Evolutionary conservation across 2,888 invertebrate species (phyloP).

Genomic region (Eupithecia subumbrata): DNA sequence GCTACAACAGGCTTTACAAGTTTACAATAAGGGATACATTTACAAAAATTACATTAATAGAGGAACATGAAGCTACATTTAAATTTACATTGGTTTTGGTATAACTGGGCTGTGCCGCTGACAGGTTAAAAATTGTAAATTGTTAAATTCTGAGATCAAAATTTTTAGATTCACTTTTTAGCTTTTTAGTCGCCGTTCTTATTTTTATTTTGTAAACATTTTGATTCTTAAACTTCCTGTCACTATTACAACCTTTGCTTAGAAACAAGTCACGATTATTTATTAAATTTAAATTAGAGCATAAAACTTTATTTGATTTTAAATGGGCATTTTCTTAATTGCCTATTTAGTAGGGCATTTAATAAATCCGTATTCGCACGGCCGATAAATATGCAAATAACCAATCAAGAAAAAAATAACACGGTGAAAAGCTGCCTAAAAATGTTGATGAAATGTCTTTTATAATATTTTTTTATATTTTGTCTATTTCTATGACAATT

Average conservation of each 20-base stretch:
- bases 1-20: constrained; percentile 28
- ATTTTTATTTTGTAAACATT: not conserved
- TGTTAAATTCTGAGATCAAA: constrained; percentile 74
- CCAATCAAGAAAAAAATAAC: not conserved
- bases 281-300: not conserved
- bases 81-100: constrained; percentile 79
- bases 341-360: not conserved
- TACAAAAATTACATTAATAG: constrained; percentile 63
- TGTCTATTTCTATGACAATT: not conserved
- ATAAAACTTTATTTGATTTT: not conserved
- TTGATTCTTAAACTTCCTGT: not conserved
- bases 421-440: not conserved
- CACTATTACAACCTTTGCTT: not conserved
- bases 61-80: constrained; percentile 76
- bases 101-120: constrained; percentile 67
- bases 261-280: not conserved
- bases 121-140: constrained; percentile 48
- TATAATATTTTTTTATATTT: too few relatives aligned
- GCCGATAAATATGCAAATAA: not conserved
- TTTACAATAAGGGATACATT: constrained; percentile 51
- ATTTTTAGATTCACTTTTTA: constrained; percentile 62
- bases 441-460: too few relatives aligned
- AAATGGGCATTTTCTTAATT: not conserved
- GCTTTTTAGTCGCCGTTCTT: constrained; percentile 29
- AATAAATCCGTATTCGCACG: constrained; percentile 1